Base-by-base conservation (phyloP, 2,113 vertebrate genomes). In the Rattus norvegicus region DNA sequence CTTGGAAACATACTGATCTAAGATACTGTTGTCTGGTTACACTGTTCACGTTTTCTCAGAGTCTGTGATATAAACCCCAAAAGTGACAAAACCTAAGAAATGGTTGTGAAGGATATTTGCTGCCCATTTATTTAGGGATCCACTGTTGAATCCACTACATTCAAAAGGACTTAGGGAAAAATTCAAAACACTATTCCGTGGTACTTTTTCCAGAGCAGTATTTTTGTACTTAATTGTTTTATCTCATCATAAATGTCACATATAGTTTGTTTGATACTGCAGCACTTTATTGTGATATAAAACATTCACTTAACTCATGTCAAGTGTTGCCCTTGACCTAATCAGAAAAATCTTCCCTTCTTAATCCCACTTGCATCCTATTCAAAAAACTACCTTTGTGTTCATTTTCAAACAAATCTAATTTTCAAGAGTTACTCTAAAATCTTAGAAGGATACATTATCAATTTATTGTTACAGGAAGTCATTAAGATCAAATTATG, bases 401-500 rank as follows among this genome's bases (percentile, higher is more conserved):
- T 7, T 92, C 81, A 11, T 56, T 59, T 49, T 39, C 22, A 93
- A 83, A 54, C 81, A 87, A 54, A 67, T 90, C 28, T 2, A 75
- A 1, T 92, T 69, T 54, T 97, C 26, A 92, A 96, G 5, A 47
- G 24, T 30, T 89, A 80, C 87, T 90, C 54, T 81, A 79, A 94
- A 89, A 79, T 61, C 4, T 0, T 59, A 16, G 65, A 88, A 93
- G n/a, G 28, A 94, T 76, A 65, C 63, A 94, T 86, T 83, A 73
- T 63, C 69, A 70, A 76, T 56, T 86, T 33, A 67, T 56, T 73
- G 2, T 13, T 77, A 11, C 59, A 85, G 49, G 6, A 22, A 83
- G 47, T 26, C 19, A 54, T 92, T 72, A 70, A 20, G 6, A 77
- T 89, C 93, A 95, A 95, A 72, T 96, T 5, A 94, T 94, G n/a